These are phyloP conservation scores for Labeo catla DNA, from an alignment of 2,113 vertebrate species.

Conservation along the genomic window DNA sequence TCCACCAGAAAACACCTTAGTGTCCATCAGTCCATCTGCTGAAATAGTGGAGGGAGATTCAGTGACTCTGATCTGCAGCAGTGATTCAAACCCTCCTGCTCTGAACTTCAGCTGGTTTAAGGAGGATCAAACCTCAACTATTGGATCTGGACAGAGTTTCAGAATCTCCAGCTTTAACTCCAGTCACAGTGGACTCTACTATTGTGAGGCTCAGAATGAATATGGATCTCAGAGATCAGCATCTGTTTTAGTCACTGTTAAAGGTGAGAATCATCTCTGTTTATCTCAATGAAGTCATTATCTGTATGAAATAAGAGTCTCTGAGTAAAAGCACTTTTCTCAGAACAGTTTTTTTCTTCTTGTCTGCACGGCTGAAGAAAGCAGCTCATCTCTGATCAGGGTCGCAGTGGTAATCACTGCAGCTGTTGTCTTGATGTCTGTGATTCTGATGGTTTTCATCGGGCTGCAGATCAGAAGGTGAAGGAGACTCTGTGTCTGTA, in stretches of 20 bases:
- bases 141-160: slow-evolving; percentile 43
- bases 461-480: no score
- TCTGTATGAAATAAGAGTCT: no score
- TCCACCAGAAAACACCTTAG: background rate
- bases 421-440: no score
- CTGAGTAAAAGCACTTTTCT: no score
- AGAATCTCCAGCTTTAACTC: background rate
- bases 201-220: slow-evolving; percentile 49
- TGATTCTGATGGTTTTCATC: no score
- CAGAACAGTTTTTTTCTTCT: no score
- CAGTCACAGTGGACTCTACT: slow-evolving; percentile 28
- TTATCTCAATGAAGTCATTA: no score
- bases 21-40: background rate
- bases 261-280: background rate
- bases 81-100: background rate
- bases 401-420: no score
- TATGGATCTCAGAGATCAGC: background rate
- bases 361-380: no score
- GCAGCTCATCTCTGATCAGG: no score
- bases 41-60: slow-evolving; percentile 22
- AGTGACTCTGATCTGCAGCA: slow-evolving; percentile 51
- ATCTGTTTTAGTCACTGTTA: background rate
- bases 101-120: slow-evolving; percentile 17
- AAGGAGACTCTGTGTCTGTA: no score
- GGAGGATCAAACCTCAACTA: slow-evolving; percentile 1